phyloP scores from a whole-genome alignment of 1,140 invertebrate species.

The Micrasema longulum region DNA sequence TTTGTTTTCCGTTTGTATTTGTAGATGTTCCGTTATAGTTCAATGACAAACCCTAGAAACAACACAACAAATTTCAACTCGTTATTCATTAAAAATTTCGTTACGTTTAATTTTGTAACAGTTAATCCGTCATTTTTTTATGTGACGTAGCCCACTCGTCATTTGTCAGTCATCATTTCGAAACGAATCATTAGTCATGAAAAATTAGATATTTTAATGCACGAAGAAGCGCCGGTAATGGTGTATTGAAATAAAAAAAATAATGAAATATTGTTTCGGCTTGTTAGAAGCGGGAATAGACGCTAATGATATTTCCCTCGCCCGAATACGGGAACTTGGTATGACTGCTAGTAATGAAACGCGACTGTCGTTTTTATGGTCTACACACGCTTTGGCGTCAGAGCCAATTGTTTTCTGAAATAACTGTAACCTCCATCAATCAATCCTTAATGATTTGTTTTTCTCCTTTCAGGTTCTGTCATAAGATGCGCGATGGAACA shows the following conservation, averaged over 20 bases:
- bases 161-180: constrained; percentile 39
- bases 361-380: background rate
- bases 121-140: constrained; percentile 36
- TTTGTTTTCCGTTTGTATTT: no score
- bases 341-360: constrained; percentile 14
- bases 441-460: constrained; percentile 33
- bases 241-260: constrained; percentile 38
- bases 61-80: constrained; percentile 11
- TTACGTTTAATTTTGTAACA: constrained; percentile 26
- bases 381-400: background rate
- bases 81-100: constrained; percentile 10
- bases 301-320: constrained; percentile 15
- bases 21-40: constrained; percentile 5
- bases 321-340: background rate
- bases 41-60: no score
- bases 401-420: constrained; percentile 16
- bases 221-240: constrained; percentile 44
- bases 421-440: no score
- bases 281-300: constrained; percentile 26
- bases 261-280: constrained; percentile 49
- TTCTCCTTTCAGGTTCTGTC: constrained; percentile 43
- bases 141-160: constrained; percentile 14
- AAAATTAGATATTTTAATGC: constrained; percentile 44
- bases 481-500: constrained; percentile 54
- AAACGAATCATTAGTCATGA: constrained; percentile 53